Percentiles rank a stretch among this genome's conserved stretches.
phyloP scores from a whole-genome alignment of 2,113 vertebrate species.

The Gobio gobio region DNA sequence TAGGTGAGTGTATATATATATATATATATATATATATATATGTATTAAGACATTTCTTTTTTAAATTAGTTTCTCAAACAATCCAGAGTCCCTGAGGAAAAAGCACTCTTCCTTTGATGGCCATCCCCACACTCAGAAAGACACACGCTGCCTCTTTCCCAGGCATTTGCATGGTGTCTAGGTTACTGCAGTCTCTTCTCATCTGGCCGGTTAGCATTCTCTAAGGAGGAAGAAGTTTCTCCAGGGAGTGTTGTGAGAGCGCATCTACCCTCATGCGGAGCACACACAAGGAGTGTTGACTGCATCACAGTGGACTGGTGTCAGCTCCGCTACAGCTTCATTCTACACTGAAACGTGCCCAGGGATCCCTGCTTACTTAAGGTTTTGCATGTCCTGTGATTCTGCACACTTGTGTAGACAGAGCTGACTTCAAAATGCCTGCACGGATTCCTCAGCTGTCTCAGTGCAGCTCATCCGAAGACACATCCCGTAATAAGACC shows the following conservation, averaged over 20 bases:
- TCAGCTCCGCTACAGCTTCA: slow-evolving; percentile 11
- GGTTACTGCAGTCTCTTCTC: slow-evolving; percentile 35
- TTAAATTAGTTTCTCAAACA: neutral
- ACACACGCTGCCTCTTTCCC: neutral
- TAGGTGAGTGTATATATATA: too few relatives aligned
- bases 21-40: too few relatives aligned
- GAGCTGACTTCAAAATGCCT: neutral
- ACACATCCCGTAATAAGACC: neutral
- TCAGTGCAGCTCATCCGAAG: neutral
- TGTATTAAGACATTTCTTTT: neutral
- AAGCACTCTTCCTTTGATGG: neutral
- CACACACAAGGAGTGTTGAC: slow-evolving; percentile 28
- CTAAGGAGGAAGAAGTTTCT: slow-evolving; percentile 11
- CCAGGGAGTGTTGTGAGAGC: neutral
- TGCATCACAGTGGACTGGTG: slow-evolving; percentile 19
- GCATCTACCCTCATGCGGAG: neutral
- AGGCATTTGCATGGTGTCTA: slow-evolving; percentile 14
- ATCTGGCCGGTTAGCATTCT: slow-evolving; percentile 5
- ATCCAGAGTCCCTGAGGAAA: neutral
- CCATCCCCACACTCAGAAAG: neutral
- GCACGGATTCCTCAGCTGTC: neutral
- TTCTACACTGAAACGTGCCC: neutral
- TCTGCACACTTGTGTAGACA: neutral
- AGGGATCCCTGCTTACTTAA: slow-evolving; percentile 3
- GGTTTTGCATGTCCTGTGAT: neutral